These are phyloP conservation scores for Hephaestus fuliginosus DNA, from an alignment of 2,797 vertebrate species.

Conservation along the genomic window DNA sequence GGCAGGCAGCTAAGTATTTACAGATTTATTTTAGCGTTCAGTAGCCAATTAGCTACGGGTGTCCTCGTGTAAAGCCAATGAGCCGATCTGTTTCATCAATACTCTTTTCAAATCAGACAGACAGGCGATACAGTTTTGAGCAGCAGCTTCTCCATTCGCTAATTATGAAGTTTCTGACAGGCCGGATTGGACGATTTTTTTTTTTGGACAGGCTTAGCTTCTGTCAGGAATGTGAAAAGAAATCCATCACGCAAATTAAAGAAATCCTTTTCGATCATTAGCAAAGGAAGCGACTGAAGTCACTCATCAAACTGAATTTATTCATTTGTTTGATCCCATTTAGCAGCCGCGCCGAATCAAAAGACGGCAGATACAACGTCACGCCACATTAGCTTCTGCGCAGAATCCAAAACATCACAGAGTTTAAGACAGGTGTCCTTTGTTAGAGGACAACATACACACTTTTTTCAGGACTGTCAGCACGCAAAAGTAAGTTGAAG, in stretches of 20 bases:
- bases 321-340: slow-evolving; percentile 50
- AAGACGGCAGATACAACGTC: slow-evolving; percentile 22
- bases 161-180: slow-evolving; percentile 46
- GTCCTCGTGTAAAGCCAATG: slow-evolving; percentile 47
- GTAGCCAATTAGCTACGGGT: slow-evolving; percentile 52
- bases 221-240: slow-evolving; percentile 48
- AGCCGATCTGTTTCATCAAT: slow-evolving; percentile 54
- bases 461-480: slow-evolving; percentile 6
- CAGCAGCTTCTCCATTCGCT: slow-evolving; percentile 16
- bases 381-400: slow-evolving; percentile 7
- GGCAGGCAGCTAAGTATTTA: slow-evolving; percentile 30
- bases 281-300: slow-evolving; percentile 28
- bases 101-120: slow-evolving; percentile 33
- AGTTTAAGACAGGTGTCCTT: slow-evolving; percentile 23
- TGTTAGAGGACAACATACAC: slow-evolving; percentile 8
- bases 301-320: slow-evolving; percentile 17
- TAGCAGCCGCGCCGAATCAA: slow-evolving; percentile 46
- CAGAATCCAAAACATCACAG: slow-evolving; percentile 4
- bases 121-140: neutral
- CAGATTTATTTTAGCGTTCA: slow-evolving; percentile 50
- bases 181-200: neutral
- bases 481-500: slow-evolving; percentile 12
- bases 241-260: slow-evolving; percentile 54
- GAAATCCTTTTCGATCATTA: slow-evolving; percentile 50
- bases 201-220: slow-evolving; percentile 38